Conservation (phyloP, 2,888 invertebrate species). For the Heliconius ethilla region DNA sequence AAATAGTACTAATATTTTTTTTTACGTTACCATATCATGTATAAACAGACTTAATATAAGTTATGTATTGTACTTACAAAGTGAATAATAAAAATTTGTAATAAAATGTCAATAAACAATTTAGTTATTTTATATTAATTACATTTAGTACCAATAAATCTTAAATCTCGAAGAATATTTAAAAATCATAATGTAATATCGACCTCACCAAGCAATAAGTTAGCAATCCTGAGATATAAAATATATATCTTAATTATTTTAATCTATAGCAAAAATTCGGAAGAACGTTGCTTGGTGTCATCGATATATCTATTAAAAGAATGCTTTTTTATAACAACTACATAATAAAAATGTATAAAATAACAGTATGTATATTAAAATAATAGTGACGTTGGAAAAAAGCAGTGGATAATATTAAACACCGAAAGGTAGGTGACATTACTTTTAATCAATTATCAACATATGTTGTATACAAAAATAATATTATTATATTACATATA, state of each 20-base stretch:
- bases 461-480: neutral
- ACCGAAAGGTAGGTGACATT: neutral
- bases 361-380: neutral
- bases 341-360: neutral
- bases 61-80: conserved; percentile 60
- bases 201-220: neutral
- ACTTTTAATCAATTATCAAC: neutral
- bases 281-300: neutral
- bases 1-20: conserved; percentile 58
- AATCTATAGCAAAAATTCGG: neutral
- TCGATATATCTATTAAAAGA: neutral
- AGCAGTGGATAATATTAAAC: neutral
- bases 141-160: conserved; percentile 8
- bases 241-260: neutral
- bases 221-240: neutral
- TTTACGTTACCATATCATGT: conserved; percentile 68
- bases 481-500: neutral
- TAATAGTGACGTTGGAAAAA: too few relatives aligned
- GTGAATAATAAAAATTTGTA: conserved; percentile 62
- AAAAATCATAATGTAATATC: neutral
- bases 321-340: neutral
- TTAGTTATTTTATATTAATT: conserved; percentile 50
- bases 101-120: conserved; percentile 69
- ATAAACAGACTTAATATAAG: conserved; percentile 61
- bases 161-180: neutral